Evolutionary conservation across 2,797 vertebrate species (phyloP).

Genomic region (Eutrigla gurnardus): DNA sequence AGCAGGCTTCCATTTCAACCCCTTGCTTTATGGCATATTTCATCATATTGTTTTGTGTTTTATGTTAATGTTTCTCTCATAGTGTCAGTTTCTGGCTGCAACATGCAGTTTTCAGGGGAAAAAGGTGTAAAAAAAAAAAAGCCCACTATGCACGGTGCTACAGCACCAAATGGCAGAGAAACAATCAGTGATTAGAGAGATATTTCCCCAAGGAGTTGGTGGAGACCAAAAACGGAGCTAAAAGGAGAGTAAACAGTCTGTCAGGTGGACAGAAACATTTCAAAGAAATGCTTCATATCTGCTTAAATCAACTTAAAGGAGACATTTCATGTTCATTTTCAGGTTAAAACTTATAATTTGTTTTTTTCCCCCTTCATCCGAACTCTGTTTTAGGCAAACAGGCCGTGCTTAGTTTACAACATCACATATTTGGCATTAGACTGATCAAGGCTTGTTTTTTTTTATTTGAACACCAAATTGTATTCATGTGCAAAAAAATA

Average conservation of each 20-base stretch:
- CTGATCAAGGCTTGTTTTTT: slow-evolving; percentile 31
- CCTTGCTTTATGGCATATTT: neutral
- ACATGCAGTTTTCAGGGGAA: neutral
- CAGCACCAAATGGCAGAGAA: neutral
- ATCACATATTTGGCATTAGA: neutral
- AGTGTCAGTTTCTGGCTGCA: neutral
- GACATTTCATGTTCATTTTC: neutral
- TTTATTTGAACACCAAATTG: neutral
- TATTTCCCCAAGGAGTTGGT: neutral
- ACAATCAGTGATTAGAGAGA: neutral
- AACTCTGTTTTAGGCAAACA: neutral
- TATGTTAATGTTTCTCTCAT: neutral
- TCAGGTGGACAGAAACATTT: neutral
- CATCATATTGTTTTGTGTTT: neutral
- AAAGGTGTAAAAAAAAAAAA: neutral
- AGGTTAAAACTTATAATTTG: neutral
- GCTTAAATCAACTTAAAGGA: neutral
- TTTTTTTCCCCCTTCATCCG: too few species aligned
- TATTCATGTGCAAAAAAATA: slow-evolving; percentile 19
- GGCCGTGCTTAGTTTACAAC: neutral
- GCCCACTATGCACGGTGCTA: neutral
- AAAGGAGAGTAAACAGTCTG: neutral
- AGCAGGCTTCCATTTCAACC: neutral
- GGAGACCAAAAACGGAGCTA: neutral
- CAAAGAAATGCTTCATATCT: neutral